These are phyloP conservation scores for Gallinago undulata DNA, from an alignment of 2,113 vertebrate genomes.

Conservation along the genomic window DNA sequence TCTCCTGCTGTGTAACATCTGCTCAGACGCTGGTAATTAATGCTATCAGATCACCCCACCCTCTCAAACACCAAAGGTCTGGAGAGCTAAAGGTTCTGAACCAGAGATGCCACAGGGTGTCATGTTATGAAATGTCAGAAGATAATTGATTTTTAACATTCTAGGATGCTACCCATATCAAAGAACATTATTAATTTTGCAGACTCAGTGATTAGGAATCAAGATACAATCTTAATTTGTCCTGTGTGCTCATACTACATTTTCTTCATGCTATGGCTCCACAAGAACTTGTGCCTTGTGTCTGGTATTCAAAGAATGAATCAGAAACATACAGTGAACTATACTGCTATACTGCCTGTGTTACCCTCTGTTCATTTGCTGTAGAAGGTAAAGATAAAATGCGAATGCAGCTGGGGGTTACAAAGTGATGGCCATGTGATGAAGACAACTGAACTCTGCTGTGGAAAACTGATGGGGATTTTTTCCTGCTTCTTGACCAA, in stretches of 20 bases:
- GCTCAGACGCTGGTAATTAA: not conserved
- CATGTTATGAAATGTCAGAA: not conserved
- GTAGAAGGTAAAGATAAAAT: not conserved
- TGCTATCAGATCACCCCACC: rapidly evolving
- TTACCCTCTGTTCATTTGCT: not conserved
- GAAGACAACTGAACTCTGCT: not conserved
- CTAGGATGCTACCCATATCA: not conserved
- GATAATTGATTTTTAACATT: not conserved
- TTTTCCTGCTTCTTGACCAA: not conserved
- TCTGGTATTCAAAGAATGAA: not conserved
- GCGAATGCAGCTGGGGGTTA: not conserved
- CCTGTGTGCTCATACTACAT: not conserved
- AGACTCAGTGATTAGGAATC: not conserved
- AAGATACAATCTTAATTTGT: not conserved
- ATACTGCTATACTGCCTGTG: not conserved
- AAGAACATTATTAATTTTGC: not conserved
- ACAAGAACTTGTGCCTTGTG: not conserved
- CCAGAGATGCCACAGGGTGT: not conserved
- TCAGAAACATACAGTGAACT: not conserved
- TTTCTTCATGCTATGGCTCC: not conserved
- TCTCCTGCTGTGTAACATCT: not conserved
- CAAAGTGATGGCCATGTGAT: not conserved
- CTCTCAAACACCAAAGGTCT: not conserved
- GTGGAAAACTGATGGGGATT: not conserved
- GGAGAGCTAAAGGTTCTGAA: not conserved